Evolutionary conservation across 2,888 invertebrate species (phyloP).

Genomic region (Amphipoea oculea): DNA sequence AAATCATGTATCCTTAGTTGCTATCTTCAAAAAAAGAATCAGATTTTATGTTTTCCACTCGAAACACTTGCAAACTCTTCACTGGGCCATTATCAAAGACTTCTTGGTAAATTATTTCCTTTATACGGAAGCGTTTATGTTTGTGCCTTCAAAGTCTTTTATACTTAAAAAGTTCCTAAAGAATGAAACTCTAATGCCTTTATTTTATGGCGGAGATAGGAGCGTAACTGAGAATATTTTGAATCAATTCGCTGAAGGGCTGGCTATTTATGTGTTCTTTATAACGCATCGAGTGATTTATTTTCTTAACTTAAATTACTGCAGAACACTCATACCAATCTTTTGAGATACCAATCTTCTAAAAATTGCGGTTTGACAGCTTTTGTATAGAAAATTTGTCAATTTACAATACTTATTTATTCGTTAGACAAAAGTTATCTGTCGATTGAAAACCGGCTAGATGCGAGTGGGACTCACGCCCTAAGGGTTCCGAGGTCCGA

Average conservation of each 20-base stretch:
- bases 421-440: not conserved
- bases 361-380: not conserved
- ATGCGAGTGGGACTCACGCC: not conserved
- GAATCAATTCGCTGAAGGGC: not conserved
- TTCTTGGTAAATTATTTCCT: conserved; percentile 37
- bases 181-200: not conserved
- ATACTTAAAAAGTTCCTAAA: not conserved
- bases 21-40: not conserved
- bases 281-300: not conserved
- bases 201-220: not conserved
- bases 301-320: not conserved
- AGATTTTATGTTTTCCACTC: not conserved
- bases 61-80: not conserved
- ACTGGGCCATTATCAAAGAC: conserved; percentile 13
- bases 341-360: not conserved
- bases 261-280: not conserved
- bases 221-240: not conserved
- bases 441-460: not conserved
- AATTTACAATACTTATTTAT: not conserved
- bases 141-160: conserved; percentile 7
- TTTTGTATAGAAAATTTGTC: not conserved
- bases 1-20: not conserved
- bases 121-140: conserved; percentile 31
- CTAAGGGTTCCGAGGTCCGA: not conserved
- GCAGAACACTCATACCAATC: not conserved